Conservation (phyloP, 2,888 invertebrate genomes). For the Drosophila mulleri region DNA sequence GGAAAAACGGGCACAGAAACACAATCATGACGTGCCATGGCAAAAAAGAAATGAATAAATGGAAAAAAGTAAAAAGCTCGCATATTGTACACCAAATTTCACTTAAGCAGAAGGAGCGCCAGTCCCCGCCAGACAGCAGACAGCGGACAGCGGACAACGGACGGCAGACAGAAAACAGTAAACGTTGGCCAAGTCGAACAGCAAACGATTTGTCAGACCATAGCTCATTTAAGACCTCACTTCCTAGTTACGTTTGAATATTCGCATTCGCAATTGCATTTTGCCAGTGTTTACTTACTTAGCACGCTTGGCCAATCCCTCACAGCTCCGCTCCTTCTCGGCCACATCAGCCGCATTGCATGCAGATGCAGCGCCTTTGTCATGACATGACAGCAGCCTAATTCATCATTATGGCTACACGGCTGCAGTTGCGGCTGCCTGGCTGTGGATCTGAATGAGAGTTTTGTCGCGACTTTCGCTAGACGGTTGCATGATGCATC, state of each 20-base stretch:
- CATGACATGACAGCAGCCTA: conserved; percentile 83
- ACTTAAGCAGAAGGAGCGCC: conserved; percentile 56
- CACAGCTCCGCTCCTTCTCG: background rate
- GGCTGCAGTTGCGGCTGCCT: conserved; percentile 37
- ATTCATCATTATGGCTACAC: conserved; percentile 82
- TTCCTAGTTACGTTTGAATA: conserved; percentile 78
- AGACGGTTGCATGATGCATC: conserved; percentile 66
- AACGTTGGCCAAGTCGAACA: conserved; percentile 57
- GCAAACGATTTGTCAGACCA: conserved; percentile 74
- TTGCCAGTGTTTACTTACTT: conserved; percentile 73
- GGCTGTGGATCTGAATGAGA: conserved; percentile 53
- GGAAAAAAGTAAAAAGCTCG: conserved; percentile 36
- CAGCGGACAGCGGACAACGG: conserved; percentile 17
- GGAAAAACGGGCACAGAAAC: conserved; percentile 7
- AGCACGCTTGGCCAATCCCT: conserved; percentile 21
- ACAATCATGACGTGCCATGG: conserved; percentile 29
- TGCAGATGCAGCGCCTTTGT: conserved; percentile 79
- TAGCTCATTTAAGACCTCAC: conserved; percentile 72
- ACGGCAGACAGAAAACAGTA: conserved; percentile 28
- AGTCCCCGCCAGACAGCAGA: conserved; percentile 35
- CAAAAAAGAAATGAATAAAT: conserved; percentile 9
- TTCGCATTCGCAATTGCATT: conserved; percentile 68
- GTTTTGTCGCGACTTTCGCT: conserved; percentile 81
- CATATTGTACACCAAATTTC: conserved; percentile 69
- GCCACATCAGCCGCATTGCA: conserved; percentile 56